phyloP scores from a whole-genome alignment of 2,797 vertebrate species.

The Gymnoscopelus braueri region DNA sequence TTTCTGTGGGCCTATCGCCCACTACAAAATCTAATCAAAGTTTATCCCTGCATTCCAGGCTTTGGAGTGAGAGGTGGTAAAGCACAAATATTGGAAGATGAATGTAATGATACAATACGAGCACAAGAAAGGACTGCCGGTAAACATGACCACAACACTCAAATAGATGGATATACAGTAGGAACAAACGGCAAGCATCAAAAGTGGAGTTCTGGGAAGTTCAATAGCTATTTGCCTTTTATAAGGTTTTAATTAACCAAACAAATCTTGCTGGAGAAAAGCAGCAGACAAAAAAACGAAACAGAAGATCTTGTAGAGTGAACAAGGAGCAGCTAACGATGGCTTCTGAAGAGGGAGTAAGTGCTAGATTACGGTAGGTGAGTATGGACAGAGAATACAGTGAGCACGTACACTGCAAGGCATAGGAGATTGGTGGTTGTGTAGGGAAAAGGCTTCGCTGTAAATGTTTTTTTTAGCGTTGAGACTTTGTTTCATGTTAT shows the following conservation, averaged over 20 bases:
- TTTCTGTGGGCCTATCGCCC: conserved; percentile 1
- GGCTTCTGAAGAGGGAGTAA: conserved; percentile 29
- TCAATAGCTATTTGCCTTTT: conserved; percentile 56
- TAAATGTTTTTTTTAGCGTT: conserved; percentile 25
- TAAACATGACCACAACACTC: conserved; percentile 35
- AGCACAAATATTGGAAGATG: neutral
- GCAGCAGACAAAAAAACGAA: neutral
- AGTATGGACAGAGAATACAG: conserved; percentile 9
- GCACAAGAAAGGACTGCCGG: conserved; percentile 24
- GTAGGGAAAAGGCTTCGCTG: conserved; percentile 38
- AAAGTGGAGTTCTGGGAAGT: conserved; percentile 39
- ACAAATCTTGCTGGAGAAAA: conserved; percentile 25
- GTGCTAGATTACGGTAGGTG: conserved; percentile 18
- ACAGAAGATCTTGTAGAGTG: neutral
- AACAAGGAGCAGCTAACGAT: conserved; percentile 27
- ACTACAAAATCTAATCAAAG: conserved; percentile 1
- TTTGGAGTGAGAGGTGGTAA: conserved; percentile 24
- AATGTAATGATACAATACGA: conserved; percentile 36
- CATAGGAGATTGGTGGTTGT: conserved; percentile 45
- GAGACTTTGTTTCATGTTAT: conserved; percentile 16
- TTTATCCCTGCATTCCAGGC: neutral
- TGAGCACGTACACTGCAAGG: conserved; percentile 43
- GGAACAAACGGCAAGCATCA: conserved; percentile 40
- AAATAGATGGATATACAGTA: conserved; percentile 21
- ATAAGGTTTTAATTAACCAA: conserved; percentile 8